Base-by-base conservation (phyloP, 2,797 vertebrate genomes). In the Acestrorhynchus altus region DNA sequence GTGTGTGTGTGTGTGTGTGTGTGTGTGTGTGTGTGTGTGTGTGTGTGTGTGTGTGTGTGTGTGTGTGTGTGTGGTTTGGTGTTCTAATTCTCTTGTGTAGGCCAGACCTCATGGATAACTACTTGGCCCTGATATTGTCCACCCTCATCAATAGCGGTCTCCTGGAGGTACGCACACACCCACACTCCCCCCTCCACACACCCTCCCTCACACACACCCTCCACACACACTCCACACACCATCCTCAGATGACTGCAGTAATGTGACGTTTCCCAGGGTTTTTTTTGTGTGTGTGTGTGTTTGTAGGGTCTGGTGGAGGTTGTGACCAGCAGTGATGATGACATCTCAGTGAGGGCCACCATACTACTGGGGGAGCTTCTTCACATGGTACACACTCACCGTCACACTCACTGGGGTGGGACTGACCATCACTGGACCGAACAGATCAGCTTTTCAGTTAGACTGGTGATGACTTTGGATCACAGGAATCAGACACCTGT, bases 51-150 rank as follows among this genome's bases (percentile, higher is more conserved):
- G n/a, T n/a, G n/a, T n/a, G n/a, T n/a, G n/a, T n/a, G n/a, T n/a
- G n/a, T n/a, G n/a, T n/a, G n/a, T n/a, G n/a, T n/a, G n/a, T n/a
- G n/a, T n/a, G n/a, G 4, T 39, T 46, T 46, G 8, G 47, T 49
- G 4, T 22, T n/a, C n/a, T n/a, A n/a, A n/a, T n/a, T n/a, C 47
- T 74, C 18, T 63, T 13, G 47, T 81, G 76, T 64, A 95, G 94
- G 72, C 93, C 95, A 84, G 95, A 96, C 85, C 93, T 96, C 65
- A 95, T 95, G 92, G 95, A 96, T 87, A 95, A 95, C 86, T 96
- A 96, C 22, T 90, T 96, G 88, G 94, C 94, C 56, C 86, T 96
- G 81, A 89, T 96, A 76, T 93, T 96, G 7, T 95, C 95, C 52
- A 94, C 94, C 51, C 96, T 96, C 86, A 95, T 96, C 88, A 94